These are phyloP conservation scores for Troides helena DNA, from an alignment of 2,888 invertebrate species.

Conservation along the genomic window DNA sequence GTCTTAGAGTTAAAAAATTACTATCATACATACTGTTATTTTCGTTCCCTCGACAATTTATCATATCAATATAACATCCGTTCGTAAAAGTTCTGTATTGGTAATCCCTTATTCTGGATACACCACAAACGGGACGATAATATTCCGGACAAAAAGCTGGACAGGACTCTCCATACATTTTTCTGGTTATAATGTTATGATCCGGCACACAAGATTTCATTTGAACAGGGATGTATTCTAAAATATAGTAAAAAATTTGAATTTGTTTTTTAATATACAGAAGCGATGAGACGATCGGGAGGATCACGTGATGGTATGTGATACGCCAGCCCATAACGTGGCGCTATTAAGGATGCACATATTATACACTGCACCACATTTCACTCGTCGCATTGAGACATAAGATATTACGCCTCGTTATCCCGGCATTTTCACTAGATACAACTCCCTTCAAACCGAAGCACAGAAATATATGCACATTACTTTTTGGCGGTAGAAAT, in stretches of 20 bases:
- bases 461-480: no score
- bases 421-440: no score
- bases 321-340: no score
- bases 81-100: constrained; percentile 60
- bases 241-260: constrained; percentile 21
- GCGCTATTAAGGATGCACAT: no score
- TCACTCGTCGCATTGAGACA: no score
- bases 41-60: constrained; percentile 66
- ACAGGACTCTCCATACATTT: constrained; percentile 58
- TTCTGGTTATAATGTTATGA: constrained; percentile 38
- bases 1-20: neutral
- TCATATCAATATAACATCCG: constrained; percentile 65
- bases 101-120: constrained; percentile 50
- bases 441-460: no score
- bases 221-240: constrained; percentile 51
- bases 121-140: constrained; percentile 65
- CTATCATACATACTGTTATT: constrained; percentile 35
- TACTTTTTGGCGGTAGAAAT: no score
- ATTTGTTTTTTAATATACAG: no score
- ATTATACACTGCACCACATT: no score
- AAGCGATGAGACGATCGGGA: no score
- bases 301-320: no score
- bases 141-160: constrained; percentile 65
- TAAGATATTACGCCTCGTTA: no score
- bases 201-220: constrained; percentile 54